Evolutionary conservation across 2,113 vertebrate genomes (phyloP), one percentile per base, ranked within the genome.

Genomic region (Thalassarche chlororhynchos): DNA sequence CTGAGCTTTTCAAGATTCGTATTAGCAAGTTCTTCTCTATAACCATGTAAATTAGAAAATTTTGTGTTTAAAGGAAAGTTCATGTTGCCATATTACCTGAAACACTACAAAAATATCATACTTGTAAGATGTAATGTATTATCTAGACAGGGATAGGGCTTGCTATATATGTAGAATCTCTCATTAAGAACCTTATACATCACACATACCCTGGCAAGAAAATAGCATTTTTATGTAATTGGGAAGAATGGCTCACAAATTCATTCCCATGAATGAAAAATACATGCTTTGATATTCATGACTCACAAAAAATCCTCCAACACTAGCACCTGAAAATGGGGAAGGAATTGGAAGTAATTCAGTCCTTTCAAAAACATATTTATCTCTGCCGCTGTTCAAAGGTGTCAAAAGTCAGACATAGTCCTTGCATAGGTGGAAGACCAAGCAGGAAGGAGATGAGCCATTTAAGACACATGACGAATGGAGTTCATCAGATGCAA

Each of bases 331-430:
- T 60, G n/a, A 60, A 95, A 60, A 76, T 8, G 10, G 17, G 28
- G 52, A 81, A 71, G 25, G 21, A 84, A 77, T 6, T 55, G 26
- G 64, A 61, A 71, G 10, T 8, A 66, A 29, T 68, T 34, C 16
- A n/a, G 17, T 17, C 65, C 55, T 58, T 62, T 69, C n/a, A 47
- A 62, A 78, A 28, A 6, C 23, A 13, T 5, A 3, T 71, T 71
- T n/a, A 17, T 31, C 54, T 84, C 0, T 1, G 42, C 44, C 0
- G 0, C 8, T 18, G 7, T 47, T 82, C 44, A 62, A 57, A 86
- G 44, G 18, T 60, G 17, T 60, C 31, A 14, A 24, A 16, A 78
- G 19, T 18, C 51, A 58, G 47, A 34, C 36, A 19, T 2, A 13
- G 8, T 16, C 55, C 44, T 58, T 36, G 54, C 0, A 1, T 9